Evolutionary conservation across 1,140 invertebrate species (phyloP), one percentile per base, ranked within the genome.

Genomic region (Brachionus asplanchnoidis): DNA sequence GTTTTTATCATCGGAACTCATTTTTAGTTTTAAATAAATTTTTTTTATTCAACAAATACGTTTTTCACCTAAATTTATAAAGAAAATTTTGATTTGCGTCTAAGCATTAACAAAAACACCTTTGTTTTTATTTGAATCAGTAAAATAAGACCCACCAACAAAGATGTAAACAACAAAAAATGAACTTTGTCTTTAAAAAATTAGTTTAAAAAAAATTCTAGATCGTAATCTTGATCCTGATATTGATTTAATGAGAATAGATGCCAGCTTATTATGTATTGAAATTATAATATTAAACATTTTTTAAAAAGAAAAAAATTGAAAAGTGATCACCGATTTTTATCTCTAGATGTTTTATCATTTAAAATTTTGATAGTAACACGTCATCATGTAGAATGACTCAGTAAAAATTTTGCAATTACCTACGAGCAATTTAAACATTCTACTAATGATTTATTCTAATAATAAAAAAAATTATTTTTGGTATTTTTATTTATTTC

Each of bases 1-100:
- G 46, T 77, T 77, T 28, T 50, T 77, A 50, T 77, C 73, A 23
- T 77, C 73, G 26, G 73, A 77, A 77, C 46, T 77, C 73, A 77
- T 77, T 50, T 36, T 77, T 26, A 77, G 20, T 77, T 50, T n/a
- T 9, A 5, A 60, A 60, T 77, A 46, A 75, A 20, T 42, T 9
- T 8, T 75, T 75, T 32, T 68, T n/a, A 36, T 68, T 32, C 36
- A 28, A 12, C 36, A 68, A 60, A 60, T 60, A 60, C n/a, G 53
- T 60, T 8, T 60, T 68, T 40, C n/a, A 68, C 66, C 66, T 73
- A 73, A 40, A 40, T 40, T 7, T 36, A 42, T 42, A 73, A 73
- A 73, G 32, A 68, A 14, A 42, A 40, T 23, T 40, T 73, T 42
- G 23, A 73, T 73, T 40, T 73, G 68, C 68, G 68, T 73, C 32